A percentile compares a stretch with the other conserved stretches of the same genome.
These are phyloP conservation scores for Esox niger DNA, from an alignment of 2,113 vertebrate genomes.

Conservation along the genomic window DNA sequence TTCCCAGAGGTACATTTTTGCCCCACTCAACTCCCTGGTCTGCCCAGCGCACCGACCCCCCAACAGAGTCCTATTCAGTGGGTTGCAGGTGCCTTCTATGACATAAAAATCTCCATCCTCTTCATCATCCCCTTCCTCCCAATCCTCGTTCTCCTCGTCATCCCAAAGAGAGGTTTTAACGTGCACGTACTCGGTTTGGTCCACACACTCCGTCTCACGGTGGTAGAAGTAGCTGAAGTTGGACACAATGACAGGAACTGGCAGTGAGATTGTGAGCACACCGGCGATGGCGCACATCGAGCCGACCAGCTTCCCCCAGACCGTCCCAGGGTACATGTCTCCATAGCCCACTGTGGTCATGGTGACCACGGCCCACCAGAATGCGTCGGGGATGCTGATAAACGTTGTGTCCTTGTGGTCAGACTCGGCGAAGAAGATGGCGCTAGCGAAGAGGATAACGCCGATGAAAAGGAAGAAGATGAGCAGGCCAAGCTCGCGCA, in stretches of 20 bases:
- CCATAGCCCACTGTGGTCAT: slow-evolving; percentile 92
- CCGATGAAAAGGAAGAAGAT: slow-evolving; percentile 86
- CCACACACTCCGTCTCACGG: slow-evolving; percentile 74
- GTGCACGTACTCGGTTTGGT: slow-evolving; percentile 70
- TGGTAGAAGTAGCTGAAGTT: slow-evolving; percentile 77
- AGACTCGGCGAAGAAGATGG: slow-evolving; percentile 86
- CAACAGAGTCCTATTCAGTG: slow-evolving; percentile 62
- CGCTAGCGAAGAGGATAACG: slow-evolving; percentile 81
- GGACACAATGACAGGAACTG: slow-evolving; percentile 74
- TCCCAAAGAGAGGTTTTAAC: slow-evolving; percentile 64
- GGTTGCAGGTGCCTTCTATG: slow-evolving; percentile 54
- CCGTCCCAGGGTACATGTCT: slow-evolving; percentile 83
- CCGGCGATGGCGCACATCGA: slow-evolving; percentile 88
- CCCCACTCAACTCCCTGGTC: slow-evolving; percentile 50
- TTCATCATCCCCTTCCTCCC: slow-evolving; percentile 40
- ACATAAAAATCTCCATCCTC: slow-evolving; percentile 57
- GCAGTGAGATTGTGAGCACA: slow-evolving; percentile 86
- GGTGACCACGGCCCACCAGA: slow-evolving; percentile 90
- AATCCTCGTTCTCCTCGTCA: slow-evolving; percentile 55
- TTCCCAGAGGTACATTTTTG: slow-evolving; percentile 49
- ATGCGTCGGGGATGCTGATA: slow-evolving; percentile 84
- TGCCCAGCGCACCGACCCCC: slow-evolving; percentile 49
- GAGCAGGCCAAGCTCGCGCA: slow-evolving; percentile 85
- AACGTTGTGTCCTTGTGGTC: slow-evolving; percentile 78
- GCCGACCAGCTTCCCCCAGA: slow-evolving; percentile 86